Evolutionary conservation across 2,888 invertebrate species (phyloP).

Genomic region (Mycalesis mineus): DNA sequence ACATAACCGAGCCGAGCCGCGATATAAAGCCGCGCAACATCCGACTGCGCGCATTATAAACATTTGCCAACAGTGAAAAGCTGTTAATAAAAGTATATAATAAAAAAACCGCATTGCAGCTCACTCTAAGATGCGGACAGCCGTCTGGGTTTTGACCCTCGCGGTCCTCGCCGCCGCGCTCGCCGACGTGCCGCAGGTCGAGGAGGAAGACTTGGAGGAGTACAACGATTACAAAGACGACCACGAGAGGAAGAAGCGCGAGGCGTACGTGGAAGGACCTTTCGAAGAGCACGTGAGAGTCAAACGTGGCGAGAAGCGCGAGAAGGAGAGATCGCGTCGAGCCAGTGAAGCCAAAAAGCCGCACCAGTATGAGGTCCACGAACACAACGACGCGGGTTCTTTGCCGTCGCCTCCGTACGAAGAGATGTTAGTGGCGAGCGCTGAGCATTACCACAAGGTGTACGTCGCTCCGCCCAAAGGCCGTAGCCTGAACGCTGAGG

Average conservation of each 20-base stretch:
- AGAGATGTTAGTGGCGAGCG: constrained; percentile 68
- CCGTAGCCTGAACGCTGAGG: constrained; percentile 41
- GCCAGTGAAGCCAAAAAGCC: constrained; percentile 42
- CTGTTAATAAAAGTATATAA: constrained; percentile 50
- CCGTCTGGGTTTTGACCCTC: constrained; percentile 48
- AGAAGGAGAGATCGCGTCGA: constrained; percentile 15
- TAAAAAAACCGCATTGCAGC: constrained; percentile 50
- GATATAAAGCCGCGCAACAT: constrained; percentile 44
- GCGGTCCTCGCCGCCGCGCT: constrained; percentile 44
- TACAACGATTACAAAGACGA: constrained; percentile 42
- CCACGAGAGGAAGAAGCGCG: constrained; percentile 42
- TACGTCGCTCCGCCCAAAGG: constrained; percentile 47
- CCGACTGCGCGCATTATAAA: constrained; percentile 47
- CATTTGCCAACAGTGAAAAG: constrained; percentile 59
- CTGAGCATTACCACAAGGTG: constrained; percentile 64
- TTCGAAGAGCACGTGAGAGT: constrained; percentile 55
- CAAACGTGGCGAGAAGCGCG: constrained; percentile 49
- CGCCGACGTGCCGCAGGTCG: constrained; percentile 53
- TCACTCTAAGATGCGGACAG: constrained; percentile 57
- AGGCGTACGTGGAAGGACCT: constrained; percentile 46
- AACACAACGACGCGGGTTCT: constrained; percentile 51
- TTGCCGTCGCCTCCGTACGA: constrained; percentile 57
- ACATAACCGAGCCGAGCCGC: constrained; percentile 27
- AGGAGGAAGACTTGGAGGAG: constrained; percentile 54
- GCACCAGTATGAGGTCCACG: constrained; percentile 68